Evolutionary conservation across 2,888 invertebrate genomes (phyloP).

Genomic region (Mythimna lalbum): DNA sequence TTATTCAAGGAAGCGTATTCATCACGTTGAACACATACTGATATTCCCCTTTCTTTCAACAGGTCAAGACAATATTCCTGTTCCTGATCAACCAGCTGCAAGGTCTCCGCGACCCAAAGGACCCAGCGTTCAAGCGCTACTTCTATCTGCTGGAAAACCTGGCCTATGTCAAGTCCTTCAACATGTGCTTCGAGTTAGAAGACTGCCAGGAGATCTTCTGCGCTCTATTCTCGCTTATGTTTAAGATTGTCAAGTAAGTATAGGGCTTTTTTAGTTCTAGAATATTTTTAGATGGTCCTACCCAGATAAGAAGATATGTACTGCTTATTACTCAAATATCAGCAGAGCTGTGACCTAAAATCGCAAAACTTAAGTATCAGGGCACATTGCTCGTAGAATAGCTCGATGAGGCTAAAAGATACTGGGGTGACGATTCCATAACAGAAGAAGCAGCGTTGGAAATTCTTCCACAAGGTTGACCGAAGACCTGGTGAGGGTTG

Average conservation of each 20-base stretch:
- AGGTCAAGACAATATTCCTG: slow-evolving; percentile 95
- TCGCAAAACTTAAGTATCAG: too few species aligned
- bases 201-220: slow-evolving; percentile 99
- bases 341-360: not conserved
- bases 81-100: slow-evolving; percentile 98
- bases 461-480: too few species aligned
- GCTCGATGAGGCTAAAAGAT: too few species aligned
- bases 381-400: too few species aligned
- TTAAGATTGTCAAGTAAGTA: slow-evolving; percentile 98
- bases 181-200: slow-evolving; percentile 99
- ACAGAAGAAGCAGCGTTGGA: too few species aligned
- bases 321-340: not conserved
- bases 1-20: not conserved
- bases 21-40: not conserved
- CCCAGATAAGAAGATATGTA: not conserved
- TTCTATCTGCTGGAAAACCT: slow-evolving; percentile 99
- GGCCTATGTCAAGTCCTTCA: slow-evolving; percentile 99
- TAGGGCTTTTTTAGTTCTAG: not conserved
- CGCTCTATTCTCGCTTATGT: slow-evolving; percentile 97
- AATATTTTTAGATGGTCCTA: not conserved
- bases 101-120: slow-evolving; percentile 98
- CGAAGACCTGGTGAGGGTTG: too few species aligned
- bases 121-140: slow-evolving; percentile 99
- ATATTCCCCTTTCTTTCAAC: slow-evolving; percentile 33
- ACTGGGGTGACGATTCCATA: too few species aligned